These are phyloP conservation scores for Bergia sp. DNA, from an alignment of 92 coral and sea anemone species.

Conservation along the genomic window DNA sequence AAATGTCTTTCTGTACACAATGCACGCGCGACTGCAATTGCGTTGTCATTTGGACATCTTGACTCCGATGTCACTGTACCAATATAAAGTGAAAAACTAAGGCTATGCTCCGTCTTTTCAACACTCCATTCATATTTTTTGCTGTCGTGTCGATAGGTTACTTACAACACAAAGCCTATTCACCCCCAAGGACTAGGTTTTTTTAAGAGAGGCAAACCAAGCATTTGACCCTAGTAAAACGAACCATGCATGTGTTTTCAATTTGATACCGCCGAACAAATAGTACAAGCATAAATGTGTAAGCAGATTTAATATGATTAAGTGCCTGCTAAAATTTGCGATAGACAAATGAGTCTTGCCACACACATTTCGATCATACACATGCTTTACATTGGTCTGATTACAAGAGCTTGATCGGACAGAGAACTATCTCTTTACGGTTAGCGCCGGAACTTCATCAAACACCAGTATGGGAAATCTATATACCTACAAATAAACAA, in stretches of 20 bases:
- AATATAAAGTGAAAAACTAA: not conserved
- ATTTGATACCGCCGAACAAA: not conserved
- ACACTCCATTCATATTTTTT: slow-evolving; percentile 20
- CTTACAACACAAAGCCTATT: not conserved
- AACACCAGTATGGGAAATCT: not conserved
- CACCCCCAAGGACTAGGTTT: not conserved
- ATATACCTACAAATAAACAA: not conserved
- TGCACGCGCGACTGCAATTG: not conserved
- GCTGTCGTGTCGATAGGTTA: slow-evolving; percentile 13
- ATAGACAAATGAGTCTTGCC: not conserved
- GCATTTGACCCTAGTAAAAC: not conserved
- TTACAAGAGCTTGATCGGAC: not conserved
- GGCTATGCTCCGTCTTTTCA: not conserved
- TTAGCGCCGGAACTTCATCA: not conserved
- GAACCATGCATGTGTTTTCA: not conserved
- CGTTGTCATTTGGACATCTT: not conserved
- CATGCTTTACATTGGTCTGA: not conserved
- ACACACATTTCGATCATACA: not conserved
- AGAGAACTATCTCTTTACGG: not conserved
- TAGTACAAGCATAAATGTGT: not conserved
- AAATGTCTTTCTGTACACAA: not conserved
- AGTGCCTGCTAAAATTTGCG: not conserved
- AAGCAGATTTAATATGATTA: slow-evolving; percentile 2
- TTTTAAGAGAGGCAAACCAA: not conserved
- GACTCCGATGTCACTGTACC: not conserved